Evolutionary conservation across 2,888 invertebrate species (phyloP).

Genomic region (Folsomia manolachei): DNA sequence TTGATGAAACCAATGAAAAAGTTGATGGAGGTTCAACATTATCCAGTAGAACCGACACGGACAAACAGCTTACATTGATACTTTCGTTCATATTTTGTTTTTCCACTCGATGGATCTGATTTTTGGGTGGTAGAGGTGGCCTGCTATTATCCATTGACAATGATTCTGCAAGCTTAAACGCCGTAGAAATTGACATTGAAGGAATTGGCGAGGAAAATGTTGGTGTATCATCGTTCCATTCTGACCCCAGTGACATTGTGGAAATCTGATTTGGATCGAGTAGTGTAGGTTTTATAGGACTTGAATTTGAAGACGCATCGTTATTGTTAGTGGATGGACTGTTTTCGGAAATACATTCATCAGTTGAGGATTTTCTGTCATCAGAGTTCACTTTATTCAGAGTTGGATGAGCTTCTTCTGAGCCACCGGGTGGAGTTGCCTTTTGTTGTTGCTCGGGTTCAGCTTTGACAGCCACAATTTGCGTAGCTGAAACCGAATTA

Average conservation of each 20-base stretch:
- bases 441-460: background rate
- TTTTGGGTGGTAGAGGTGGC: background rate
- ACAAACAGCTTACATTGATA: constrained; percentile 30
- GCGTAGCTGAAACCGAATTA: background rate
- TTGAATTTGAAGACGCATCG: constrained; percentile 13
- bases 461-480: background rate
- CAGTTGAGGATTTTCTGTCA: constrained; percentile 13
- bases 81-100: background rate
- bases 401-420: constrained; percentile 4
- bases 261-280: constrained; percentile 39
- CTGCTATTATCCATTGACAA: constrained; percentile 15
- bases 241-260: constrained; percentile 40
- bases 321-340: constrained; percentile 6
- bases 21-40: constrained; percentile 43
- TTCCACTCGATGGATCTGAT: background rate
- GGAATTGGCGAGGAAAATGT: constrained; percentile 46
- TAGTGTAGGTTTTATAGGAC: background rate
- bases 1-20: constrained; percentile 38
- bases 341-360: background rate
- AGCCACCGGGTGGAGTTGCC: background rate
- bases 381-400: constrained; percentile 18
- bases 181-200: constrained; percentile 43
- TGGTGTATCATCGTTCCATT: constrained; percentile 48
- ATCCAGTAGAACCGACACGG: constrained; percentile 30
- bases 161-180: constrained; percentile 40